Base-by-base conservation (phyloP, 1,140 invertebrate genomes). In the Ectropis grisescens region DNA sequence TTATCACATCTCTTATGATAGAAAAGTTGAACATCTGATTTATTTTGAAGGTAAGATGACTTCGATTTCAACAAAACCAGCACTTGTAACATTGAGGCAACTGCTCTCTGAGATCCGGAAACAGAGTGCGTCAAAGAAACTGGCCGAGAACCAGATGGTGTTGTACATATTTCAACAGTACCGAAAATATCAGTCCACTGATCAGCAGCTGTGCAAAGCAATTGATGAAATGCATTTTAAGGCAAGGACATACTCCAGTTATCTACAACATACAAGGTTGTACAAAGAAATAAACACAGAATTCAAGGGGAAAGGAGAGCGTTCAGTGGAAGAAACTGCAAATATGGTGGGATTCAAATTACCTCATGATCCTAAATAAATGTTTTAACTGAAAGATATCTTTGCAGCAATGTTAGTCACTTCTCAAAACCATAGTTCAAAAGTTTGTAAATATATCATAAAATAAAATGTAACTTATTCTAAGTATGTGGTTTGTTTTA, bases 271-370 rank as follows among this genome's bases (percentile, higher is more conserved):
- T 47, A 72, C 82, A 1, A 84, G 91, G 39, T 78, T 82, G 34
- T 89, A 88, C 47, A 84, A 88, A 42, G 87, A 92, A 62, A 87
- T 95, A n/a, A 85, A 88, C 41, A 66, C 68, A 5, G 85, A 90
- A 26, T 95, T 89, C 62, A 86, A 88, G 52, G 90, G 90, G 6
- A 89, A 87, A 67, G 92, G 92, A 10, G 93, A 95, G 68, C 79
- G 91, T 29, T 86, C 83, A 26, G 74, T 93, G 5, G 84, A 87
- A 50, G 90, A 93, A 48, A 94, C 93, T 6, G 93, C 93, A 9
- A 86, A 88, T 53, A 76, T 94, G 56, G 91, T 96, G 32, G 93
- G 93, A 13, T 93, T 95, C 50, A 93, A 93, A 60, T 67, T 95
- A 15, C 93, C 93, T 0, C 89, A 92, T 58, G 91, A 93, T 82